Evolutionary conservation across 2,888 invertebrate genomes (phyloP).

Genomic region (Zygothrica quintamaculata): DNA sequence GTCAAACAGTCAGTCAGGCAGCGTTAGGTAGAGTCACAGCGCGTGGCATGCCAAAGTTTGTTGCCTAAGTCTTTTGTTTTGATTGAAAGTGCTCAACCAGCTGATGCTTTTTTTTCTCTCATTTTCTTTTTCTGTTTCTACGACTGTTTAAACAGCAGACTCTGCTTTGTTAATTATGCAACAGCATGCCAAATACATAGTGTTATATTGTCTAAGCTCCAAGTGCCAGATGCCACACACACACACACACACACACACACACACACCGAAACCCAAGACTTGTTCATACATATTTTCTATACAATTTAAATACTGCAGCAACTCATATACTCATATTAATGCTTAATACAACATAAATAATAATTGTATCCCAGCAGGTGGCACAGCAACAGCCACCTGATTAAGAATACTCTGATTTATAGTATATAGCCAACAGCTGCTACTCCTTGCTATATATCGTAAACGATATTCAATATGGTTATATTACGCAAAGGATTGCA

Average conservation of each 20-base stretch:
- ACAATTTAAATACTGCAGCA: too few relatives aligned
- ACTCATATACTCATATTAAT: too few relatives aligned
- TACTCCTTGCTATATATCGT: too few relatives aligned
- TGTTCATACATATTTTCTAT: slow-evolving; percentile 3
- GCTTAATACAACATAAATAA: too few relatives aligned
- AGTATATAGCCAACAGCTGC: too few relatives aligned
- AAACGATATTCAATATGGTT: too few relatives aligned
- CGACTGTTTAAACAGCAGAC: not conserved
- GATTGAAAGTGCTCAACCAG: slow-evolving; percentile 43
- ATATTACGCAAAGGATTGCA: slow-evolving; percentile 40
- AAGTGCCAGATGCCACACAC: slow-evolving; percentile 16
- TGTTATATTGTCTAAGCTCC: slow-evolving; percentile 8
- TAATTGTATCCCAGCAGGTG: too few relatives aligned
- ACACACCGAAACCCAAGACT: slow-evolving; percentile 5
- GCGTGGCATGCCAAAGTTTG: slow-evolving; percentile 51
- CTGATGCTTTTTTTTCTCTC: slow-evolving; percentile 1
- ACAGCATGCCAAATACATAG: slow-evolving; percentile 18
- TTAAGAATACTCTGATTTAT: too few relatives aligned
- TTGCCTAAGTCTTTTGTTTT: slow-evolving; percentile 48
- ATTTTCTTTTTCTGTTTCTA: too few relatives aligned
- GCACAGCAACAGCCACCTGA: too few relatives aligned
- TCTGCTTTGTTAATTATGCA: slow-evolving; percentile 44
- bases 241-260: slow-evolving; percentile 42
- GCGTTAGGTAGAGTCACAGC: slow-evolving; percentile 20
- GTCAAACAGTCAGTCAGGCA: slow-evolving; percentile 17